These are phyloP conservation scores for Jaculus jaculus DNA, from an alignment of 2,113 vertebrate genomes.

Conservation along the genomic window DNA sequence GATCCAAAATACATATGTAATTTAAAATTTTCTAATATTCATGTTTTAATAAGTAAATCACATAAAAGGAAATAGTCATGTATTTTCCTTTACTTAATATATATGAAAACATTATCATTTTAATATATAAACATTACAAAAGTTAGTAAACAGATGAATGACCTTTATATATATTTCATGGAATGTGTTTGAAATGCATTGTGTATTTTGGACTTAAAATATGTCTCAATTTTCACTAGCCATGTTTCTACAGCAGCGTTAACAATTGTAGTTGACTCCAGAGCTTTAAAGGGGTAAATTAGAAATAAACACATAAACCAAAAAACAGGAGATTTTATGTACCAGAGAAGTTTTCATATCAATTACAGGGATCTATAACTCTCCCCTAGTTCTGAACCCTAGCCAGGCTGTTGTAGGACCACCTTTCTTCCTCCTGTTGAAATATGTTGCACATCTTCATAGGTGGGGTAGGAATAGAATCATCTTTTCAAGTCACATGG, in stretches of 20 bases:
- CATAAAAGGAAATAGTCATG: neutral
- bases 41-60: neutral
- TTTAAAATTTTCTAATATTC: neutral
- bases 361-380: neutral
- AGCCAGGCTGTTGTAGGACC: neutral
- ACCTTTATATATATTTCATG: neutral
- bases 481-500: neutral
- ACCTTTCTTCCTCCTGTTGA: neutral
- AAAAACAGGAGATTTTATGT: neutral
- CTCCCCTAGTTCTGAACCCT: neutral
- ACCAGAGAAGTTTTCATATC: neutral
- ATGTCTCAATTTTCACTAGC: neutral
- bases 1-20: neutral
- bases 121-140: neutral
- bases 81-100: conserved; percentile 12
- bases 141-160: neutral
- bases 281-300: neutral
- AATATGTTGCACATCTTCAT: neutral
- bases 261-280: neutral
- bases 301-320: neutral
- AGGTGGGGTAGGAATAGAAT: neutral
- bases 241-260: neutral
- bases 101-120: conserved; percentile 9
- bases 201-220: neutral
- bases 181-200: neutral